These are phyloP conservation scores for Nowickia ferox DNA, from an alignment of 2,888 invertebrate species.

Conservation along the genomic window DNA sequence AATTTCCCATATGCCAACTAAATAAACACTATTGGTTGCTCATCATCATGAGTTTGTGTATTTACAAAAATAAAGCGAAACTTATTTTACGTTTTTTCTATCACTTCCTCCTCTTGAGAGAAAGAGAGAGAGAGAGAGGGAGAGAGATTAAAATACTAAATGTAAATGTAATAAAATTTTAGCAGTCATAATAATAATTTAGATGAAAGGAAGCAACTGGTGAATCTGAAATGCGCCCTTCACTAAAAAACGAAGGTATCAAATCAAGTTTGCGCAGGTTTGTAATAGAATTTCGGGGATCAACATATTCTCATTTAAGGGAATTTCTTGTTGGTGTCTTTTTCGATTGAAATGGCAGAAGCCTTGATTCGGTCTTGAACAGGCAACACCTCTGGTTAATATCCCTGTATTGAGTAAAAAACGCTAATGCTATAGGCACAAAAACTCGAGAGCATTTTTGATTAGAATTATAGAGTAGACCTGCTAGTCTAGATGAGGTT, in stretches of 20 bases:
- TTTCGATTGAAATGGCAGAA: no score
- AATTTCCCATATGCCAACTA: constrained; percentile 50
- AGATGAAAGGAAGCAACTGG: background rate
- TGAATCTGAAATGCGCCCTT: background rate
- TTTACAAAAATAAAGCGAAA: constrained; percentile 49
- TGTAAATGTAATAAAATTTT: constrained; percentile 54
- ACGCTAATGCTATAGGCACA: no score
- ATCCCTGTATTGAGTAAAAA: no score
- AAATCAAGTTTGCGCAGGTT: no score
- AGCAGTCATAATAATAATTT: constrained; percentile 34
- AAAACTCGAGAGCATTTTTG: no score
- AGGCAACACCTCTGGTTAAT: no score
- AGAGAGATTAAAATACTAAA: constrained; percentile 31
- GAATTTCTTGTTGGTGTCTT: no score
- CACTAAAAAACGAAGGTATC: background rate
- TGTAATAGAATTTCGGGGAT: no score
- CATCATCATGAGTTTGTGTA: constrained; percentile 43
- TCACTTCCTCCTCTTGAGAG: constrained; percentile 16
- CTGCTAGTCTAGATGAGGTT: no score
- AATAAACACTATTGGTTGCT: constrained; percentile 18
- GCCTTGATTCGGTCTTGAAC: no score
- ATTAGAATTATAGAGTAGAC: no score
- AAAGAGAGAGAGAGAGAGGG: background rate
- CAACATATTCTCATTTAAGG: no score
- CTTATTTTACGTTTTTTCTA: background rate